A percentile compares a stretch with the other conserved stretches of the same genome.
Conservation (phyloP, 2,113 vertebrate species). For the Pomatostomus ruficeps region DNA sequence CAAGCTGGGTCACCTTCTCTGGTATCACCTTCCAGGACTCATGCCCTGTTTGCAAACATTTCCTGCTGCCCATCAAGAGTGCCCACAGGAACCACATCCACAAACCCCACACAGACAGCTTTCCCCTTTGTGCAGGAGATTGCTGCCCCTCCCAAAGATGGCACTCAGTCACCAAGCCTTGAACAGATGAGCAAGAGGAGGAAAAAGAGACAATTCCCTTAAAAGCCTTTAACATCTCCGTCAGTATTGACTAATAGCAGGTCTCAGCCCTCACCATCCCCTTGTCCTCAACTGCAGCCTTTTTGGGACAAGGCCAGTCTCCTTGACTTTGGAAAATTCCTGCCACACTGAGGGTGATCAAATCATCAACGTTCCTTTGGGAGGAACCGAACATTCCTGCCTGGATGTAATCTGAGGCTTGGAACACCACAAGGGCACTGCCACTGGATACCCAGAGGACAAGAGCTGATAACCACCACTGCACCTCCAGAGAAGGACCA, state of each 20-base stretch:
- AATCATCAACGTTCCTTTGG: background rate
- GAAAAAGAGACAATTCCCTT: background rate
- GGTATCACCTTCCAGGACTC: background rate
- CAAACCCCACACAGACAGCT: background rate
- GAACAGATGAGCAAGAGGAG: background rate
- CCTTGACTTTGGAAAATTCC: background rate
- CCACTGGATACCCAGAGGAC: background rate
- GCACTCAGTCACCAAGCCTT: background rate
- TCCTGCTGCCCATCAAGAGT: background rate
- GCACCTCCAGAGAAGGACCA: background rate
- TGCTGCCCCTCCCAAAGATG: background rate
- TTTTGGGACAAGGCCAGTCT: background rate
- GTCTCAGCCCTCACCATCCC: background rate
- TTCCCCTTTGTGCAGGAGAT: background rate
- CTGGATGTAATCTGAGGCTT: background rate
- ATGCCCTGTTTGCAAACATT: background rate
- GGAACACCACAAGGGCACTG: background rate
- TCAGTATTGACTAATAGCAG: background rate
- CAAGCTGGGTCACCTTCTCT: background rate
- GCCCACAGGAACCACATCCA: background rate
- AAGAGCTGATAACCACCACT: background rate
- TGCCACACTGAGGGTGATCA: background rate
- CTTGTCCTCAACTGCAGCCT: background rate
- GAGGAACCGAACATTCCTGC: background rate
- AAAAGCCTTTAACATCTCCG: background rate